Evolutionary conservation across 1,140 invertebrate genomes (phyloP), one percentile per base, ranked within the genome.

Genomic region (Polypedilum pembai): DNA sequence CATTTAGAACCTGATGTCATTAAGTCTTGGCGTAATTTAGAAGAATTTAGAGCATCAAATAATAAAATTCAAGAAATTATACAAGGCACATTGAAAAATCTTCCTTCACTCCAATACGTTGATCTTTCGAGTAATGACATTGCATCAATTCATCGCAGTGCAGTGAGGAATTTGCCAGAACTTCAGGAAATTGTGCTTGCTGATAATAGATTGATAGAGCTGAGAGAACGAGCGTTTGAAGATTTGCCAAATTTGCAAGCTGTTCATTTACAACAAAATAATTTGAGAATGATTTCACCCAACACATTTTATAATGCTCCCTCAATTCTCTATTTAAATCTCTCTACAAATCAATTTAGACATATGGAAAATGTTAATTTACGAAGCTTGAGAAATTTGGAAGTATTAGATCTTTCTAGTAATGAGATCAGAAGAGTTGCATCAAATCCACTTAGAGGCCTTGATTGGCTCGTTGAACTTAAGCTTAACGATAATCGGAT

Each of bases 381-480:
- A 17, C 85, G 87, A 10, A 89, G 86, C 76, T 80, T 93, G 33
- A 84, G 86, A 24, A 92, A 91, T 8, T 81, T 94, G n/a, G 92
- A 94, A 81, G 89, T 94, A 7, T 81, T 94, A 33, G 92, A 93
- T 81, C 80, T 93, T 45, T 93, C 90, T 81, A 86, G 88, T 77
- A 95, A 95, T 80, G 87, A 86, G 73, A 82, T 96, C n/a, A 85
- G 86, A 1, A 86, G 86, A 77, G 85, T 96, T 0, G 87, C 87
- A 12, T 85, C 87, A 15, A 88, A 86, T 80, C 85, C 85, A 0
- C 83, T 89, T 5, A 84, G 86, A 20, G 80, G 84, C 33, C 88
- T 95, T 84, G 91, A 93, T 79, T 93, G 92, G 89, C 83, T 95
- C 10, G 91, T 94, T 0, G 92, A 94, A 80, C 80, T 95, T 0